Conservation (phyloP, 2,113 vertebrate species). For the Heterocephalus glaber region DNA sequence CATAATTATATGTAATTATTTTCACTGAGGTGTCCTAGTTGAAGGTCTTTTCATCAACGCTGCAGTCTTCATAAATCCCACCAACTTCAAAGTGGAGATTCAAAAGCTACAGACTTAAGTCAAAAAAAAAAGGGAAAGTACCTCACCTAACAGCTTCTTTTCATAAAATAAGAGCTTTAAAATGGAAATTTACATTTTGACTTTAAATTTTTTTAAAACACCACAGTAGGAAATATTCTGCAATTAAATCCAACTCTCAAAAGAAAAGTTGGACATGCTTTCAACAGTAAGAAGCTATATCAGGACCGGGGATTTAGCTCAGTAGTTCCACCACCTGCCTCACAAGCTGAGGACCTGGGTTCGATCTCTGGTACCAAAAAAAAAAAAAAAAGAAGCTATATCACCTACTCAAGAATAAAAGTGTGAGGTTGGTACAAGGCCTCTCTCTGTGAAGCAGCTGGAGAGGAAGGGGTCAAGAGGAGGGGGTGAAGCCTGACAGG, state of each 20-base stretch:
- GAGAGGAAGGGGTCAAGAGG: neutral
- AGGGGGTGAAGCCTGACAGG: neutral
- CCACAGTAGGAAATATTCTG: neutral
- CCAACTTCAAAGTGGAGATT: slow-evolving; percentile 25
- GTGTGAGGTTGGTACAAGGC: neutral
- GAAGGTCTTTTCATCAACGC: slow-evolving; percentile 30
- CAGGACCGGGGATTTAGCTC: too few species aligned
- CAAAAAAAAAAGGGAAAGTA: neutral
- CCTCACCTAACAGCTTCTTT: neutral
- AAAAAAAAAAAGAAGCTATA: slow-evolving; percentile 50
- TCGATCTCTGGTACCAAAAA: too few species aligned
- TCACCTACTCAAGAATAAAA: neutral
- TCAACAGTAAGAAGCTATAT: slow-evolving; percentile 26
- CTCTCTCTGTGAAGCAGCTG: neutral
- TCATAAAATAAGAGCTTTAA: neutral
- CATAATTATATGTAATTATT: neutral
- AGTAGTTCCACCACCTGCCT: too few species aligned
- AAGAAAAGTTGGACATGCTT: neutral
- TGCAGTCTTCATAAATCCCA: neutral
- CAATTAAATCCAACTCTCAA: slow-evolving; percentile 34
- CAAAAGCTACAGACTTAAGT: neutral
- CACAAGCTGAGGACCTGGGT: too few species aligned
- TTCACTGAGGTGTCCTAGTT: neutral
- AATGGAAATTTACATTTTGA: neutral
- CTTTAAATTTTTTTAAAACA: neutral